Evolutionary conservation across 2,113 vertebrate species (phyloP), one percentile per base, ranked within the genome.

Genomic region (Dicaeum eximium): DNA sequence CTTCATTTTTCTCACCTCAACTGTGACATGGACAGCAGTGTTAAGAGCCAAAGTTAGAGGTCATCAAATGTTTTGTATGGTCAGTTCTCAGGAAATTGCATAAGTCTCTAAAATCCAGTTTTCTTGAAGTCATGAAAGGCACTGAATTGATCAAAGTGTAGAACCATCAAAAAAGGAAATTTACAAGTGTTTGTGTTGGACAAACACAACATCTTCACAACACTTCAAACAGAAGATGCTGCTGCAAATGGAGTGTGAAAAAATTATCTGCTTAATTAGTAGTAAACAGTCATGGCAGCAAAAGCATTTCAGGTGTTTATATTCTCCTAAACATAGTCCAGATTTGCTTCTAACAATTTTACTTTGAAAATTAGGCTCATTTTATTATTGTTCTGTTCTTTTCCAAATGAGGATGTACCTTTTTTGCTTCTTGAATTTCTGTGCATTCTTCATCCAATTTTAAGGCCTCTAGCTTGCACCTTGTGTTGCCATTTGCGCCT

Each of bases 161-260:
- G 50, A 96, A 74, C 37, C 89, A 94, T 96, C 95, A 96, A 93
- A 96, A 95, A 91, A 72, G 61, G 86, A 95, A 92, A 94, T 96
- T 95, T 91, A 95, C 91, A 96, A 73, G 93, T 95, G 75, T 91
- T 92, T 95, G 91, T 92, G 42, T 80, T 97, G 91, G 93, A 84
- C 91, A 96, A 95, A 90, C 91, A 95, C 80, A 93, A 50, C 72
- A 40, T 94, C 93, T 95, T 93, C 88, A 86, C 44, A 93, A 56
- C 71, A 91, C 84, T 95, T 97, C 96, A 97, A 97, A 97, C 88
- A 94, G 93, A 97, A 91, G 87, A 95, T 93, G 74, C 93, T 97
- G 61, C 95, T 97, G 96, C 80, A 97, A 96, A 95, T 96, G 56
- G 93, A 94, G 92, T 97, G 95, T 94, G 91, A 97, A 96, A 96